Percentiles rank a stretch among this genome's conserved stretches.
These are phyloP conservation scores for Apodemus speciosus DNA, from an alignment of 2,113 vertebrate species.

Conservation along the genomic window DNA sequence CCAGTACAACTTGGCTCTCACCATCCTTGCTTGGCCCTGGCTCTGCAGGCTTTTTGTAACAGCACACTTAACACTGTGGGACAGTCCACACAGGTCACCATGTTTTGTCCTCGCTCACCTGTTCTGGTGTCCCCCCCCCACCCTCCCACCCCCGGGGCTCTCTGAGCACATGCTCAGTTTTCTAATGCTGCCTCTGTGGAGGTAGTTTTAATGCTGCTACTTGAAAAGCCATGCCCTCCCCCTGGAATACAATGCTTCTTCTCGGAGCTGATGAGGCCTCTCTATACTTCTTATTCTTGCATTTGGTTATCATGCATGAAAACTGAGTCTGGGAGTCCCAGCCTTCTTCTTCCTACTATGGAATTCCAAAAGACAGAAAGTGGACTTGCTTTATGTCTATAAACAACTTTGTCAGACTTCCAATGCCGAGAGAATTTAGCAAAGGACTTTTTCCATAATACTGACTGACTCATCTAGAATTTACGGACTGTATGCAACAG, in stretches of 20 bases:
- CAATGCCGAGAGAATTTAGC: neutral
- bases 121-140: neutral
- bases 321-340: conserved; percentile 25
- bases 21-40: neutral
- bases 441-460: neutral
- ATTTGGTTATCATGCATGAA: conserved; percentile 38
- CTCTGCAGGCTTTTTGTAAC: neutral
- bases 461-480: conserved; percentile 39
- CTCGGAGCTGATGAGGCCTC: neutral
- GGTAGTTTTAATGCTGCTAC: neutral
- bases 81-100: neutral
- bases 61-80: neutral
- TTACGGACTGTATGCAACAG: neutral
- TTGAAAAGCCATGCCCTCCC: neutral
- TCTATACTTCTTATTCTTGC: conserved; percentile 6
- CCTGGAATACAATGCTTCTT: conserved; percentile 39
- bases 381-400: conserved; percentile 38
- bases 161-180: neutral
- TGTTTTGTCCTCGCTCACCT: neutral
- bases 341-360: neutral
- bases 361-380: conserved; percentile 4
- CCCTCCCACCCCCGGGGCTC: no score
- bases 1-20: neutral
- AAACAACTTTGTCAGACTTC: conserved; percentile 19
- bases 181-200: neutral